Base-by-base conservation (phyloP, 2,888 invertebrate genomes). In the Acheta domesticus region DNA sequence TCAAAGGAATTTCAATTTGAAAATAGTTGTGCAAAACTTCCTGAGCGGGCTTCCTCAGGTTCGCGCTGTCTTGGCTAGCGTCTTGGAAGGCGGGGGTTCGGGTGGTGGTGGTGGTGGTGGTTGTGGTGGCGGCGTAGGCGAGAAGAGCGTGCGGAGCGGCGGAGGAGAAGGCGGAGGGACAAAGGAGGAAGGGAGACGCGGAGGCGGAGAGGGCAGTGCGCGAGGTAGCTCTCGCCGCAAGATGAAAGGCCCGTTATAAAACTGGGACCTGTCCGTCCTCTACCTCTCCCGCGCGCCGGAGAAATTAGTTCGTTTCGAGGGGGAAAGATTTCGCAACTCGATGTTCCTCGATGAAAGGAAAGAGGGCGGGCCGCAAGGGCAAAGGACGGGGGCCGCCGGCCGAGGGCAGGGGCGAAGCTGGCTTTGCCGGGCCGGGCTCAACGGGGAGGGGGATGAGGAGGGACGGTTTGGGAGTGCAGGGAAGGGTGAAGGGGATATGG, bases 1-100 rank as follows among this genome's bases (percentile, higher is more conserved):
- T 75, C 78, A 75, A n/a, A 75, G 79, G 80, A 80, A 79, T 78
- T 79, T 78, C 80, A 80, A 80, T 78, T 80, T 80, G 80, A 75
- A 80, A 79, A 80, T 80, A 80, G 80, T 80, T 80, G 75, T 78
- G 74, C 19, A 74, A 79, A 80, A 75, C 75, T 36, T 36, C 36
- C 36, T 36, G 36, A 36, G 36, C 8, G 36, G 79, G 76, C 76
- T 80, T 48, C 80, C 77, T 78, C 78, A 79, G 75, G 36, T 36
- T 36, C 36, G 36, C 5, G 36, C 36, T 36, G 36, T 36, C 36
- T 62, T 62, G 62, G 62, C 62, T 62, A n/a, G 62, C 14, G 62
- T 14, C n/a, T 62, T 62, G 16, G 14, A 5, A 8, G 48, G 49
- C n/a, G 76, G 12, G 19, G 14, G 36, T 12, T 48, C 48, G 12